Evolutionary conservation across 2,113 vertebrate genomes (phyloP).

Genomic region (Callaeas wilsoni): DNA sequence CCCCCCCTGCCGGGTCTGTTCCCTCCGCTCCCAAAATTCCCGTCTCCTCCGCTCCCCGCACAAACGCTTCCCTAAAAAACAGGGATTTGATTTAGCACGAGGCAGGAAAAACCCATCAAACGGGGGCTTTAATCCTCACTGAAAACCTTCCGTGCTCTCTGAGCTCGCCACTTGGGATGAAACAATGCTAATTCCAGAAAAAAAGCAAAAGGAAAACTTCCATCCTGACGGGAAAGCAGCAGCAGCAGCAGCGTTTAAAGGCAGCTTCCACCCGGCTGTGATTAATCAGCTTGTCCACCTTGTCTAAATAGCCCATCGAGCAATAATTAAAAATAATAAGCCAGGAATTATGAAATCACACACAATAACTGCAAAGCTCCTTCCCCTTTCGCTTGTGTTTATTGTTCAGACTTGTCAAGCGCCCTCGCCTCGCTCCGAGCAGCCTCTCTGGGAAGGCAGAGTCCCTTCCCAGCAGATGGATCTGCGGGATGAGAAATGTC

Average conservation of each 20-base stretch:
- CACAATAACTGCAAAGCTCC: neutral
- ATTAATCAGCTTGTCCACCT: neutral
- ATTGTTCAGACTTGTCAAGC: neutral
- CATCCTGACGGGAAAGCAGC: neutral
- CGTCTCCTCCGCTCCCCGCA: rapidly evolving
- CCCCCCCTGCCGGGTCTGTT: rapidly evolving
- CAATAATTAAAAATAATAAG: neutral
- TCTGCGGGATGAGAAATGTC: neutral
- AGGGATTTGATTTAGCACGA: neutral
- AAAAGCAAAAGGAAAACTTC: slow-evolving; percentile 9
- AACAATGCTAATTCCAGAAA: neutral
- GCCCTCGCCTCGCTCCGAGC: neutral
- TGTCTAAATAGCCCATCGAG: neutral
- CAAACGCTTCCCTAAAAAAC: neutral
- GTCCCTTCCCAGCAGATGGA: neutral
- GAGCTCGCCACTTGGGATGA: neutral
- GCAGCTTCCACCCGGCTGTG: neutral
- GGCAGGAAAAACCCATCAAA: neutral
- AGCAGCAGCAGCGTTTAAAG: neutral
- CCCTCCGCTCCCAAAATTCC: neutral
- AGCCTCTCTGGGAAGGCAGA: neutral
- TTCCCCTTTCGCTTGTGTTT: neutral
- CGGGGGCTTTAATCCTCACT: neutral
- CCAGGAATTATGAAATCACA: neutral
- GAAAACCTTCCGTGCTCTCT: neutral